A percentile compares a stretch with the other conserved stretches of the same genome.
Conservation (phyloP, 2,113 vertebrate genomes). For the Pionites leucogaster region DNA sequence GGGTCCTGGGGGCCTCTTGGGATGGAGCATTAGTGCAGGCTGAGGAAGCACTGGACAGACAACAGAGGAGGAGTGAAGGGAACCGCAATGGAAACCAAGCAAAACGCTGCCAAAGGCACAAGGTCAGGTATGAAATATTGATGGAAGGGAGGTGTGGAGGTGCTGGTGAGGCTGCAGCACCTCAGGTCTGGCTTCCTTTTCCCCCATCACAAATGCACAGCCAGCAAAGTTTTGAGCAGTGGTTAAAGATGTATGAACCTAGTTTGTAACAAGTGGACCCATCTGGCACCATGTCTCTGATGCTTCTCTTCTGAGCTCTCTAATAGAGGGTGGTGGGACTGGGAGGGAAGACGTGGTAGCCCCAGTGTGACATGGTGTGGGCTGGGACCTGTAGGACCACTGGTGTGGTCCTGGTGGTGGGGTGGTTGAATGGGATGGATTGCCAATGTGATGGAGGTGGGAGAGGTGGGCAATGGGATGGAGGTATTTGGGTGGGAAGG, state of each 20-base stretch:
- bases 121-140: constrained; percentile 32
- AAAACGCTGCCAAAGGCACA: not conserved
- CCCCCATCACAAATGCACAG: not conserved
- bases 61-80: not conserved
- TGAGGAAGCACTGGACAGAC: not conserved
- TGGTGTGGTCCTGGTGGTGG: not conserved
- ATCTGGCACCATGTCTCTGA: not conserved
- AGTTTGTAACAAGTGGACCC: not conserved
- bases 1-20: not conserved
- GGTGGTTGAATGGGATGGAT: not conserved
- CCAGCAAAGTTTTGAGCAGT: rapidly evolving
- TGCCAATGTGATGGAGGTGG: not conserved
- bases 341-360: not conserved
- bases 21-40: not conserved
- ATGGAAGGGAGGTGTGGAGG: constrained; percentile 1
- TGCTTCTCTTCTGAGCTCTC: not conserved
- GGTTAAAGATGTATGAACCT: constrained; percentile 1
- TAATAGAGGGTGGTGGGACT: not conserved
- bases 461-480: too few relatives aligned
- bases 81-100: not conserved
- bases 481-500: not conserved
- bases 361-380: rapidly evolving
- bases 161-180: not conserved
- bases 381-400: not conserved
- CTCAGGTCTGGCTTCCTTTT: not conserved